These are phyloP conservation scores for Drosophila athabasca DNA, from an alignment of 1,140 invertebrate genomes.

Conservation along the genomic window DNA sequence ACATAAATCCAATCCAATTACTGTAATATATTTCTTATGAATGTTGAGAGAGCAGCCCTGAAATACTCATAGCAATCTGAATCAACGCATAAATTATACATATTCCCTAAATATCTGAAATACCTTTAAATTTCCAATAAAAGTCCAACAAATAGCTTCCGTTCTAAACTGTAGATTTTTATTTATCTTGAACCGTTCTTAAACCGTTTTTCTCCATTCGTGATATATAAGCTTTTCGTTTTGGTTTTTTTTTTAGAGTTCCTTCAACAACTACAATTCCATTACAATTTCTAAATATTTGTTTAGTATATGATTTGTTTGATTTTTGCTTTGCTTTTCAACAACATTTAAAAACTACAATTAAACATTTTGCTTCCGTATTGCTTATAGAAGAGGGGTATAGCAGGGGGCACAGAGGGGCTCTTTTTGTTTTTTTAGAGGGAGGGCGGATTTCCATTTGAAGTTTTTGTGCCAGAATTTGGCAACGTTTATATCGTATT, in stretches of 20 bases:
- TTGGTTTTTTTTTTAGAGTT: conserved; percentile 32
- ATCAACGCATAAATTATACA: too few species aligned
- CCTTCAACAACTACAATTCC: conserved; percentile 63
- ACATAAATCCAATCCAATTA: too few species aligned
- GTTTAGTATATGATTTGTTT: conserved; percentile 53
- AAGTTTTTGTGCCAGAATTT: conserved; percentile 33
- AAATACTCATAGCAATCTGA: too few species aligned
- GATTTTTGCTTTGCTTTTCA: conserved; percentile 54
- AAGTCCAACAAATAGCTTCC: not conserved
- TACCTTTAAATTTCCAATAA: not conserved
- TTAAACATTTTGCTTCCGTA: conserved; percentile 59
- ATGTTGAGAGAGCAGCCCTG: too few species aligned
- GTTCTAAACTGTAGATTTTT: conserved; percentile 48
- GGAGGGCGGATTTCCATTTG: too few species aligned
- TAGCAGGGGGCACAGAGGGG: conserved; percentile 9
- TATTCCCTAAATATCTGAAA: too few species aligned
- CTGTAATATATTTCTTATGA: too few species aligned
- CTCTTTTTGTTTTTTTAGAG: conserved; percentile 6
- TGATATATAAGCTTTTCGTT: conserved; percentile 44
- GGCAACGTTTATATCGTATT: conserved; percentile 6
- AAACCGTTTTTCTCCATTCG: conserved; percentile 6
- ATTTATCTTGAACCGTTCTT: conserved; percentile 42
- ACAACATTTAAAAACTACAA: conserved; percentile 66
- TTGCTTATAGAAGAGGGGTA: conserved; percentile 48
- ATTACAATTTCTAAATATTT: conserved; percentile 47